phyloP scores from a whole-genome alignment of 2,888 invertebrate species.

The Lacanobia oleracea region DNA sequence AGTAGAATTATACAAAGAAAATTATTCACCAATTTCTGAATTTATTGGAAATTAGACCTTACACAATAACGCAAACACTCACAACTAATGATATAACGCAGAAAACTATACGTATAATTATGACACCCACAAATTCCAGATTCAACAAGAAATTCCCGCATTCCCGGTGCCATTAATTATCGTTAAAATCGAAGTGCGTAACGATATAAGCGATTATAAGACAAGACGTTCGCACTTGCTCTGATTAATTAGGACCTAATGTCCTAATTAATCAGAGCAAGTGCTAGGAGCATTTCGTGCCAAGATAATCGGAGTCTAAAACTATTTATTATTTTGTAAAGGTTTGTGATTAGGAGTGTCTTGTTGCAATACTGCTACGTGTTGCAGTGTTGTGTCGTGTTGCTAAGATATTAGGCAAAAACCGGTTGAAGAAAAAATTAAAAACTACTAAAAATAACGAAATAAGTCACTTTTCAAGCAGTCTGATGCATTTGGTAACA shows the following conservation, averaged over 20 bases:
- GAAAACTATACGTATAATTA: background rate
- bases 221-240: conserved; percentile 55
- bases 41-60: too few relatives aligned
- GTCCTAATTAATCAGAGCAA: too few relatives aligned
- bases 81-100: background rate
- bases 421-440: too few relatives aligned
- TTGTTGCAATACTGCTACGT: too few relatives aligned
- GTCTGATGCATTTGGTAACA: too few relatives aligned
- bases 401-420: too few relatives aligned
- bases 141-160: conserved; percentile 19
- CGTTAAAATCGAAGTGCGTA: conserved; percentile 64
- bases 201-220: conserved; percentile 63
- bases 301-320: conserved; percentile 6
- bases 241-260: conserved; percentile 67
- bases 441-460: too few relatives aligned
- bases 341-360: background rate
- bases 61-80: background rate
- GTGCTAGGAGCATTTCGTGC: conserved; percentile 40
- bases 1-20: too few relatives aligned
- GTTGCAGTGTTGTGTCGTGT: too few relatives aligned
- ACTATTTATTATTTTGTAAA: background rate
- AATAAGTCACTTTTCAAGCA: too few relatives aligned
- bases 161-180: conserved; percentile 60
- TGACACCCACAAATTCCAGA: conserved; percentile 9
- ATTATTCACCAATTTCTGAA: too few relatives aligned